phyloP scores from a whole-genome alignment of 1,140 invertebrate genomes.

The Solen grandis region DNA sequence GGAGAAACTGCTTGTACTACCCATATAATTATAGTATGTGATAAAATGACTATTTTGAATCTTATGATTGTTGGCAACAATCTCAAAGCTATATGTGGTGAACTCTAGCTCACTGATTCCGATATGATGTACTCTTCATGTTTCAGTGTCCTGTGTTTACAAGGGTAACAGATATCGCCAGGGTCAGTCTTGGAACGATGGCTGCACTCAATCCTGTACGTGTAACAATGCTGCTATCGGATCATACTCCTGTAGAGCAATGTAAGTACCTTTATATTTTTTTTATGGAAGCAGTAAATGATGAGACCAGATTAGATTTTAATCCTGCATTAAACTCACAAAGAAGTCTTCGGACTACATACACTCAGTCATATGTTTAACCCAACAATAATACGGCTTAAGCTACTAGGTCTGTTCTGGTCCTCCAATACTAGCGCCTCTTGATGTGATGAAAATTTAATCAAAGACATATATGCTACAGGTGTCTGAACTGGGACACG shows the following conservation, averaged over 20 bases:
- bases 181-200: constrained; percentile 65
- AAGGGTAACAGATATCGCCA: constrained; percentile 49
- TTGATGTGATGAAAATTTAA: no score
- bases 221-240: constrained; percentile 60
- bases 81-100: neutral
- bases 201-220: constrained; percentile 61
- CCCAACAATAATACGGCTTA: no score
- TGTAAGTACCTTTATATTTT: constrained; percentile 42
- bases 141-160: neutral
- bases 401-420: no score
- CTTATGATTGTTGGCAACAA: neutral
- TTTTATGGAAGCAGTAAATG: no score
- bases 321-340: no score
- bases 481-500: no score
- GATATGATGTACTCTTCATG: neutral
- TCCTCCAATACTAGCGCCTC: no score
- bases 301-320: no score
- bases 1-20: neutral
- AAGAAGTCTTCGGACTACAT: no score
- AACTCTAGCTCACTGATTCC: neutral
- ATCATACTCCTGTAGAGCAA: constrained; percentile 53
- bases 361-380: no score
- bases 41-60: neutral
- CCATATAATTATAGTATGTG: no score
- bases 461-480: no score